Conservation (phyloP, 2,888 invertebrate species). For the Acleris cristana region DNA sequence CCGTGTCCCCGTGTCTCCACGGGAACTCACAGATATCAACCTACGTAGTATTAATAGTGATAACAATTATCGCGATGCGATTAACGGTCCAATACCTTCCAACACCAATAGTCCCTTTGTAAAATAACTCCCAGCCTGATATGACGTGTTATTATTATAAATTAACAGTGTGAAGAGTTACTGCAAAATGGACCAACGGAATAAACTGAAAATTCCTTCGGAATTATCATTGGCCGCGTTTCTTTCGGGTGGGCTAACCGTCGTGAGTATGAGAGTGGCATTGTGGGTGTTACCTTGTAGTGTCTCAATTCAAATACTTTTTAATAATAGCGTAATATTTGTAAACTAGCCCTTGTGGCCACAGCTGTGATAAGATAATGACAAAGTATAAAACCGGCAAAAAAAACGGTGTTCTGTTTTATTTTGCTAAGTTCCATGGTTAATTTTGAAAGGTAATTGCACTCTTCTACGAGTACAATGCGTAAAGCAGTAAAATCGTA, state of each 20-base stretch:
- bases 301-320: too few relatives aligned
- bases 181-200: constrained; percentile 46
- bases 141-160: constrained; percentile 54
- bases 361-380: too few relatives aligned
- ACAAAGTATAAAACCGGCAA: too few relatives aligned
- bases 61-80: constrained; percentile 74
- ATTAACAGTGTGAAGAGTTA: constrained; percentile 38
- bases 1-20: constrained; percentile 11
- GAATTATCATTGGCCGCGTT: constrained; percentile 51
- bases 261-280: constrained; percentile 54
- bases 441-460: too few relatives aligned
- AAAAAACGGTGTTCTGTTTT: too few relatives aligned
- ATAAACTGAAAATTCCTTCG: constrained; percentile 43
- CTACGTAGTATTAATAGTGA: constrained; percentile 58
- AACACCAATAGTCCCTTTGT: constrained; percentile 54
- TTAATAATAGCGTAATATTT: too few relatives aligned
- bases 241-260: constrained; percentile 56
- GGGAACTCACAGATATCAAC: constrained; percentile 30
- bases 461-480: too few relatives aligned
- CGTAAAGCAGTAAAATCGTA: too few relatives aligned
- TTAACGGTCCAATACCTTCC: constrained; percentile 58
- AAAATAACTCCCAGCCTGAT: constrained; percentile 50
- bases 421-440: too few relatives aligned
- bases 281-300: background rate
- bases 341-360: too few relatives aligned